Evolutionary conservation across 2,113 vertebrate genomes (phyloP).

Genomic region (Galeopterus variegatus): DNA sequence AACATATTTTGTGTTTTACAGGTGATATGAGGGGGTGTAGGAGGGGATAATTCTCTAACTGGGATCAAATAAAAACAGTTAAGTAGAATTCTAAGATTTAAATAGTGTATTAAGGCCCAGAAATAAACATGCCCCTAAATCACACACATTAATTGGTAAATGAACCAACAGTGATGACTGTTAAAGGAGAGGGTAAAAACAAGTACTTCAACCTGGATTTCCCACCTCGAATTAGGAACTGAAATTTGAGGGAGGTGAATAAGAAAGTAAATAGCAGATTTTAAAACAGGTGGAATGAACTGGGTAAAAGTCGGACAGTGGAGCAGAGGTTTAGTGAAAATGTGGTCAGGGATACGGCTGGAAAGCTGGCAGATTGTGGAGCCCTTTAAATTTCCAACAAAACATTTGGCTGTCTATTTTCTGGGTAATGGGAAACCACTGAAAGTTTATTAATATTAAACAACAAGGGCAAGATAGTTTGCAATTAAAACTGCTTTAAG

Average conservation of each 20-base stretch:
- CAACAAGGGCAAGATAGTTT: constrained; percentile 19
- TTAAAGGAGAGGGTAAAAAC: background rate
- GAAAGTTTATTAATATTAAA: constrained; percentile 42
- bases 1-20: background rate
- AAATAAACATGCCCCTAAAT: background rate
- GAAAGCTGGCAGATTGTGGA: background rate
- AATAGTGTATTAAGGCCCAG: background rate
- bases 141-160: background rate
- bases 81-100: background rate
- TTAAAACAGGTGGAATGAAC: background rate
- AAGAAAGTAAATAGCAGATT: background rate
- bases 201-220: background rate
- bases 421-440: background rate
- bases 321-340: background rate
- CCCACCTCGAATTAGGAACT: constrained; percentile 19
- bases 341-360: background rate
- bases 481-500: background rate
- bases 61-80: background rate
- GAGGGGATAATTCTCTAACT: background rate
- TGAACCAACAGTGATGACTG: background rate
- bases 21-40: background rate
- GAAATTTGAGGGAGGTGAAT: background rate
- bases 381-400: background rate
- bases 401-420: background rate
- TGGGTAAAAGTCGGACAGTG: background rate